Evolutionary conservation across 92 coral and sea anemone genomes (phyloP), one percentile per base, ranked within the genome.

Genomic region (Plumapathes pennacea): DNA sequence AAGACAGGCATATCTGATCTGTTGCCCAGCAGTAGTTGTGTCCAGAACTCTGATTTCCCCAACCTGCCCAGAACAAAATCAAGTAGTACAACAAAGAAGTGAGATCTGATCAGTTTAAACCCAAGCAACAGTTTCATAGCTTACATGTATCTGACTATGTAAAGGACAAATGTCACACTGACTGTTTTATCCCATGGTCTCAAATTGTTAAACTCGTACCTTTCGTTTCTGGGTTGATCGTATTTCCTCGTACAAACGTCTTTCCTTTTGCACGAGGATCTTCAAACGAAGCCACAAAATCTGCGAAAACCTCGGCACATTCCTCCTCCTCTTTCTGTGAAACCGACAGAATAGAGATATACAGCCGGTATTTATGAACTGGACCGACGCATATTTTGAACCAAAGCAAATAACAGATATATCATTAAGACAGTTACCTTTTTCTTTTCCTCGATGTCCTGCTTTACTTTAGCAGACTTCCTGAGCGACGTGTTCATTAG

Each of bases 201-300:
- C 2, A 11, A 2, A 21, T 32, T 13, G 36, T 55, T 13, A 29
- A 26, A 8, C 10, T 19, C 39, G 5, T 60, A 94, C 99, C 99
- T 86, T 88, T 88, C 10, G 94, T 80, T 26, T 94, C 99, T 8
- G 99, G 96, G 77, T 94, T 85, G 61, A 71, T 83, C 8, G 89
- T 81, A 32, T 66, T 88, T 21, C 94, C 99, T 25, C 96, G 90
- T 7, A 94, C 96, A 84, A 94, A 94, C 25, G 96, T 88, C 44
- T 94, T 94, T 24, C 90, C 99, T 50, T 78, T 75, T 1, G 78
- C 81, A 38, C 91, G 70, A 17, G 84, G 65, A 51, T 89, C 99
- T 69, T 94, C 90, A 69, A 94, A 94, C 45, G 99, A 94, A 21
- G 99, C 99, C 60, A 94, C 96, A 84, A 94, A 94, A 64, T 94